Percentiles rank a stretch among this genome's conserved stretches.
Evolutionary conservation across 1,140 invertebrate species (phyloP).

Genomic region (roundworm (Caenorhabditis elegans)): WBcel235 BX284606.5:3487501-3488000

Average conservation of each 20-base stretch:
- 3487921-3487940: neutral
- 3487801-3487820: slow-evolving; percentile 10
- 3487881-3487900: neutral
- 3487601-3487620: no score
- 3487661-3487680: neutral
- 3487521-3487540: no score
- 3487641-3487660: slow-evolving; percentile 13
- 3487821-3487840: slow-evolving; percentile 26
- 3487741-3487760: neutral
- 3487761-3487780: slow-evolving; percentile 29
- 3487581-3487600: no score
- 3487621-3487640: neutral
- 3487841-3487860: slow-evolving; percentile 26
- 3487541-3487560: no score
- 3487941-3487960: neutral
- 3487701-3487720: neutral
- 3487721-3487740: slow-evolving; percentile 4
- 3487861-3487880: neutral
- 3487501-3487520: no score
- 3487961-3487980: neutral
- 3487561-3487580: no score
- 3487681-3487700: slow-evolving; percentile 6
- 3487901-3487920: neutral
- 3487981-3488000: neutral
- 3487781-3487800: slow-evolving; percentile 26